Percentiles rank a stretch among this genome's conserved stretches.
Evolutionary conservation across 2,113 vertebrate genomes (phyloP).

Genomic region (Budorcas taxicolor): DNA sequence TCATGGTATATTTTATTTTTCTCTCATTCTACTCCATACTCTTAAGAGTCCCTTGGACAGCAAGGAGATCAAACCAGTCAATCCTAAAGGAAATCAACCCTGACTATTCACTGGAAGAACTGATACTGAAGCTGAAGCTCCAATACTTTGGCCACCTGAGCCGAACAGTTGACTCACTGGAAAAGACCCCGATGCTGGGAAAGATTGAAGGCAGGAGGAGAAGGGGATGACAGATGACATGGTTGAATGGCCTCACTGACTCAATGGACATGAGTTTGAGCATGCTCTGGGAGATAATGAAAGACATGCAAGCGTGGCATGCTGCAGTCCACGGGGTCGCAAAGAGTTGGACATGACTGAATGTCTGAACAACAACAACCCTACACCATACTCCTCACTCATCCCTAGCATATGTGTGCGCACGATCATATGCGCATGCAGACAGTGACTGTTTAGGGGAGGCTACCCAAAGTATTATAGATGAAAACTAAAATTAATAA

Average conservation of each 20-base stretch:
- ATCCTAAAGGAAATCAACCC: neutral
- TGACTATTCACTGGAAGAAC: neutral
- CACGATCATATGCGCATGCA: neutral
- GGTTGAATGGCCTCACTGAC: neutral
- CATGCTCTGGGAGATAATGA: neutral
- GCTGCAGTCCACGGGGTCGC: neutral
- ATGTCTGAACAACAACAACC: neutral
- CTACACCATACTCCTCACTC: neutral
- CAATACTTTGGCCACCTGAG: neutral
- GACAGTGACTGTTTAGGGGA: neutral
- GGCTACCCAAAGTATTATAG: neutral
- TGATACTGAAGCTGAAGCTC: neutral
- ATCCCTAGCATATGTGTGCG: neutral
- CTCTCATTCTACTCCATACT: neutral
- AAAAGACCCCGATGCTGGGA: neutral
- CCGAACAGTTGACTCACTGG: neutral
- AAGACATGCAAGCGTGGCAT: neutral
- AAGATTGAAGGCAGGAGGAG: neutral
- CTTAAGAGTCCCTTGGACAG: neutral
- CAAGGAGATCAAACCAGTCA: neutral
- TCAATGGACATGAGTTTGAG: neutral
- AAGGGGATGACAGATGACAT: neutral
- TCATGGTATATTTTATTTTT: neutral
- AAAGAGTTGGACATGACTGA: neutral
- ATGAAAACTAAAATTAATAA: neutral